These are phyloP conservation scores for Paraplagusia blochii DNA, from an alignment of 2,113 vertebrate species.

Conservation along the genomic window DNA sequence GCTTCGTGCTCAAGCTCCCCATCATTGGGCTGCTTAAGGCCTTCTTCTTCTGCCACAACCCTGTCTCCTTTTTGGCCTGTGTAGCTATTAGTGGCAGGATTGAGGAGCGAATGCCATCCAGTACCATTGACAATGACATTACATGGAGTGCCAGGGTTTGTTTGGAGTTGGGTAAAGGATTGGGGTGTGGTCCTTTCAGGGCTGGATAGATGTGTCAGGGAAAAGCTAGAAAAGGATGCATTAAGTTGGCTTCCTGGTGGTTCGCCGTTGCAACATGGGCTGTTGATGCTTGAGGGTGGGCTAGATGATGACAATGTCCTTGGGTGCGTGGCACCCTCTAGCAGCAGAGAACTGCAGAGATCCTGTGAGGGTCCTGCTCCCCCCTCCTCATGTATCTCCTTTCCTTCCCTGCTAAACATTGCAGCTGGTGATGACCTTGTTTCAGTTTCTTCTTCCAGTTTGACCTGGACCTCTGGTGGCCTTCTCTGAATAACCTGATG, in stretches of 20 bases:
- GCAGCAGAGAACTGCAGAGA: conserved; percentile 66
- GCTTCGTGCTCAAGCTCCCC: conserved; percentile 88
- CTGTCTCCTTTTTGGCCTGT: conserved; percentile 49
- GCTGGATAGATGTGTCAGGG: conserved; percentile 32
- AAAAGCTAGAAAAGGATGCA: conserved; percentile 36
- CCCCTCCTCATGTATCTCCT: conserved; percentile 59
- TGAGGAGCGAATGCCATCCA: conserved; percentile 65
- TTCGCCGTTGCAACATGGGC: conserved; percentile 68
- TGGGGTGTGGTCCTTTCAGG: conserved; percentile 72
- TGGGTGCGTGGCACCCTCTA: conserved; percentile 26
- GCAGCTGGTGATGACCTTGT: conserved; percentile 46
- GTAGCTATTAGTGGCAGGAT: conserved; percentile 50
- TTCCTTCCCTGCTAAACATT: conserved; percentile 45
- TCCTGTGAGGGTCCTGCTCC: conserved; percentile 42
- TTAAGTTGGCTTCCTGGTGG: conserved; percentile 46
- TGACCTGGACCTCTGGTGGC: conserved; percentile 81
- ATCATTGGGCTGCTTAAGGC: conserved; percentile 47
- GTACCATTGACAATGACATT: conserved; percentile 97
- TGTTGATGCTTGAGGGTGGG: conserved; percentile 75
- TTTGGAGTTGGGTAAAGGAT: conserved; percentile 50
- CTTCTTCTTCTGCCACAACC: conserved; percentile 18
- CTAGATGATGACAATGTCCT: conserved; percentile 72
- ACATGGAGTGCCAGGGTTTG: conserved; percentile 80
- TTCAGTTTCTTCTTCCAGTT: conserved; percentile 83
- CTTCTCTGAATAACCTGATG: conserved; percentile 92